Conservation (phyloP, 2,797 vertebrate genomes). For the Mormyrus proboscirostris region DNA sequence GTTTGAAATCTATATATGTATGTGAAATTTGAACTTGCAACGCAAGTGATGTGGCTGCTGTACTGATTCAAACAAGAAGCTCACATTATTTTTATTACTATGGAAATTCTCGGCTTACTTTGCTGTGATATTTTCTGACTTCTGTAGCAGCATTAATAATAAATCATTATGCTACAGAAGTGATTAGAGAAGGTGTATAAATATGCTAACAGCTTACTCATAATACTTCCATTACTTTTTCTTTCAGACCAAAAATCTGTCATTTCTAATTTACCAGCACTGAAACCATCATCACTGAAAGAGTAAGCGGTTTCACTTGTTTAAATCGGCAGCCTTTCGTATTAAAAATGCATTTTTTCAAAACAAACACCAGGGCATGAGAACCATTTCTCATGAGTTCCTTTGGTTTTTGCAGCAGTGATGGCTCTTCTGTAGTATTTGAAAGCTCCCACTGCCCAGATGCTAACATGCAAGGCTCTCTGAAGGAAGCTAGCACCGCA, state of each 20-base stretch:
- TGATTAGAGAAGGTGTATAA: background rate
- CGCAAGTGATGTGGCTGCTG: background rate
- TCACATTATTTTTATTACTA: background rate
- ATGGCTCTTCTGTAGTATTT: conserved; percentile 79
- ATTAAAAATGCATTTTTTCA: background rate
- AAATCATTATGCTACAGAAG: background rate
- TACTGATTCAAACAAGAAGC: background rate
- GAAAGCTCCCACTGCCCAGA: conserved; percentile 58
- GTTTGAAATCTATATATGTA: background rate
- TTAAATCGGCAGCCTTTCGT: background rate
- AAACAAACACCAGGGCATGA: background rate
- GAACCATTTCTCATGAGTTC: background rate
- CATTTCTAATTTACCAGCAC: conserved; percentile 56
- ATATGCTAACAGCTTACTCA: background rate
- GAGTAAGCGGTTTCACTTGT: conserved; percentile 46
- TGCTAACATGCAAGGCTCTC: conserved; percentile 18
- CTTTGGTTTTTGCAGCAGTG: conserved; percentile 47
- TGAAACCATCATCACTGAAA: conserved; percentile 55
- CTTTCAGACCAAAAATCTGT: conserved; percentile 46
- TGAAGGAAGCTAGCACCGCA: conserved; percentile 1
- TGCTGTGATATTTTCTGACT: background rate
- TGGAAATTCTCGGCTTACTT: background rate
- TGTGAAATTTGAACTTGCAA: background rate
- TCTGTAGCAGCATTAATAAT: background rate
- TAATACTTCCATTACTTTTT: conserved; percentile 4